phyloP scores from a whole-genome alignment of 2,888 invertebrate species.

The Agrochola lychnidis region DNA sequence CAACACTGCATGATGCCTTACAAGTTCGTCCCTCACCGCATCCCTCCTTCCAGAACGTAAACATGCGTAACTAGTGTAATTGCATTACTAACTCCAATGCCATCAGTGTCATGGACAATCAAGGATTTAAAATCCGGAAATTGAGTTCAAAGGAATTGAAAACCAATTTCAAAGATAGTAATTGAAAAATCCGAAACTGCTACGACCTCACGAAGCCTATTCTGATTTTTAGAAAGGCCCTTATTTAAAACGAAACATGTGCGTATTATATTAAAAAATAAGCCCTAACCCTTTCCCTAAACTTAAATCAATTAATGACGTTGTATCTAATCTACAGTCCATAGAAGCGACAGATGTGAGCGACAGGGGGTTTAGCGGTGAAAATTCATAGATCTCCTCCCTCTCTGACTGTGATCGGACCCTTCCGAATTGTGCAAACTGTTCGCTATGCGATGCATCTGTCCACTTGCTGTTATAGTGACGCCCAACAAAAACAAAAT shows the following conservation, averaged over 20 bases:
- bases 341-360: constrained; percentile 87
- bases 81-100: constrained; percentile 79
- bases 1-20: constrained; percentile 75
- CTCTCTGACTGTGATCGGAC: constrained; percentile 80
- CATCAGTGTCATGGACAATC: constrained; percentile 68
- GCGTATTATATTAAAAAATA: constrained; percentile 73
- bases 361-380: constrained; percentile 85
- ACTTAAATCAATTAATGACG: constrained; percentile 87
- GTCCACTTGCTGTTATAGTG: constrained; percentile 83
- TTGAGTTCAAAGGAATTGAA: constrained; percentile 38
- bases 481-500: constrained; percentile 49
- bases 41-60: constrained; percentile 75
- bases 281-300: constrained; percentile 82
- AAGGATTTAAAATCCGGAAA: constrained; percentile 62
- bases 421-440: constrained; percentile 89
- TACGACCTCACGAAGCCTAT: neutral
- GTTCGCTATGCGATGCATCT: constrained; percentile 85
- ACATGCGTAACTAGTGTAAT: constrained; percentile 80
- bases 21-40: constrained; percentile 76
- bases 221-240: neutral
- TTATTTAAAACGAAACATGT: constrained; percentile 70
- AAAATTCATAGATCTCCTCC: constrained; percentile 86
- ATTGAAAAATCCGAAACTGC: constrained; percentile 16
- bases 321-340: constrained; percentile 85
- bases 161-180: constrained; percentile 33